phyloP scores from a whole-genome alignment of 2,888 invertebrate genomes.

The Cyaniris semiargus region DNA sequence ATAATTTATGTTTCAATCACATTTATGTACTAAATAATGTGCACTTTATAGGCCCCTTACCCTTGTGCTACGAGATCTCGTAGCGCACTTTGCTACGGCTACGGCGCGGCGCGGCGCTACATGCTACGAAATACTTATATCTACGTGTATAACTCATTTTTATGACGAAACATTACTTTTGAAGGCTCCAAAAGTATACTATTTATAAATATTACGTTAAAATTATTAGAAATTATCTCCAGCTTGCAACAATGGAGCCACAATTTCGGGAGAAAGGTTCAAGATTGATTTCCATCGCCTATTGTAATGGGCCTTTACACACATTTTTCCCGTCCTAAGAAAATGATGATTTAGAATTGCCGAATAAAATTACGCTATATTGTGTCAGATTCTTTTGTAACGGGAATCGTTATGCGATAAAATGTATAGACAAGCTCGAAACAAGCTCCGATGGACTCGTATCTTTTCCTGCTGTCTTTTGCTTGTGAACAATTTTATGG shows the following conservation, averaged over 20 bases:
- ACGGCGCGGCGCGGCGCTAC: too few species aligned
- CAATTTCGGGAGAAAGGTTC: constrained; percentile 5
- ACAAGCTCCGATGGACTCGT: neutral
- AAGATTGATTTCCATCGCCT: constrained; percentile 9
- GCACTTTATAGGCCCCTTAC: neutral
- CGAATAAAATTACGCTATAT: constrained; percentile 13
- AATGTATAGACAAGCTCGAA: neutral
- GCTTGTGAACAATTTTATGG: neutral
- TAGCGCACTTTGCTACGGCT: neutral
- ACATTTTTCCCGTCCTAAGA: constrained; percentile 1
- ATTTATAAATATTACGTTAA: neutral
- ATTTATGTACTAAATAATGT: too few species aligned
- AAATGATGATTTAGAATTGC: constrained; percentile 13
- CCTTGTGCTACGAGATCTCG: neutral
- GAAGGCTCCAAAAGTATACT: too few species aligned
- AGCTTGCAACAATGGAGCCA: constrained; percentile 11
- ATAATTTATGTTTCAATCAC: too few species aligned
- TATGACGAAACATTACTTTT: neutral
- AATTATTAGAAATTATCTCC: neutral
- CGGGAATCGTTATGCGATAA: neutral
- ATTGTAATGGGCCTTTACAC: constrained; percentile 15
- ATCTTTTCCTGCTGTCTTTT: neutral
- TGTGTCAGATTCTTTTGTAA: constrained; percentile 16
- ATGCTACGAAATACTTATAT: neutral
- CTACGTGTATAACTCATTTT: neutral